Conservation (phyloP, 2,797 vertebrate genomes). For the Clamator glandarius region DNA sequence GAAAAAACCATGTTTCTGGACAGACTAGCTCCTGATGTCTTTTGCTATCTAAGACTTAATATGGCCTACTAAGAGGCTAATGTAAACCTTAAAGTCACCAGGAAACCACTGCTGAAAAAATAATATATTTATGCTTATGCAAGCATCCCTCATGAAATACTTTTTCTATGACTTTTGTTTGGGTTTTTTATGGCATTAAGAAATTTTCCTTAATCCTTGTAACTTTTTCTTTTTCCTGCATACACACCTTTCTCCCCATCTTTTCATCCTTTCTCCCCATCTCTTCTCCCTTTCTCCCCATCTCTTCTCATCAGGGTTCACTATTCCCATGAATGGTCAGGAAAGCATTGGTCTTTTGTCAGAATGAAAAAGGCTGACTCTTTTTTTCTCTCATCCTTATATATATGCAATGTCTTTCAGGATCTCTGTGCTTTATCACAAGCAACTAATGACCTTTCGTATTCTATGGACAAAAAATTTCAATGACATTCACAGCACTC, state of each 20-base stretch:
- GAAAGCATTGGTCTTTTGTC: neutral
- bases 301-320: neutral
- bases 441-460: neutral
- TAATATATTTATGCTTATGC: neutral
- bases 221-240: neutral
- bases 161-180: neutral
- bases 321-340: neutral
- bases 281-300: neutral
- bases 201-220: neutral
- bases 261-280: neutral
- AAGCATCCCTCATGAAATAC: neutral
- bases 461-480: neutral
- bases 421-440: neutral
- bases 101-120: neutral
- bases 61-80: neutral
- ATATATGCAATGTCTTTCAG: neutral
- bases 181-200: neutral
- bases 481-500: neutral
- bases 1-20: neutral
- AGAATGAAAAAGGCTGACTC: neutral
- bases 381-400: neutral
- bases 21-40: neutral
- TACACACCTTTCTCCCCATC: too few relatives aligned
- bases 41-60: neutral
- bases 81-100: neutral